Conservation (phyloP, 2,113 vertebrate genomes). For the Columba janthina region DNA sequence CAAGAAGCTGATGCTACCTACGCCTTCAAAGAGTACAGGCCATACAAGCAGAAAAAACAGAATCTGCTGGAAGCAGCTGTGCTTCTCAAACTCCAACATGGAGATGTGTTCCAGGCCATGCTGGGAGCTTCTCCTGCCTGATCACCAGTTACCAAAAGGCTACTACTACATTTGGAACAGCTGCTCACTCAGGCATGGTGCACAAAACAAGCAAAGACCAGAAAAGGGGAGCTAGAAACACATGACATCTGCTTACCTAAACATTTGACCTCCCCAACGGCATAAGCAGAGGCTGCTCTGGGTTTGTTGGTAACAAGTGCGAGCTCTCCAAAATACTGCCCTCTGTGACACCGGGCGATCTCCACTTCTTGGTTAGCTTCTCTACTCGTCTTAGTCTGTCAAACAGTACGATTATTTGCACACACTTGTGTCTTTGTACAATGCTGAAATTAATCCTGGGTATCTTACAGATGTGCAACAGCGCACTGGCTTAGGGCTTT, state of each 20-base stretch:
- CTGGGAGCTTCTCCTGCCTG: neutral
- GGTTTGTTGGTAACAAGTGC: constrained; percentile 98
- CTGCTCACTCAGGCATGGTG: neutral
- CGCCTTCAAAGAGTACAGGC: neutral
- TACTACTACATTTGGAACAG: neutral
- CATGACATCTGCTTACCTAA: constrained; percentile 83
- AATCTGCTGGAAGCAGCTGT: neutral
- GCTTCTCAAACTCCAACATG: neutral
- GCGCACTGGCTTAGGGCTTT: neutral
- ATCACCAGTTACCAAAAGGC: neutral
- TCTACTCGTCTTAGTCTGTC: constrained; percentile 88
- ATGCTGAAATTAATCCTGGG: neutral
- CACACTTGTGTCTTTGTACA: neutral
- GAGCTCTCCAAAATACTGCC: constrained; percentile 98
- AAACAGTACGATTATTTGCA: neutral
- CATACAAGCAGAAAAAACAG: neutral
- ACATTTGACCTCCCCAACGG: constrained; percentile 91
- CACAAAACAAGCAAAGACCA: neutral
- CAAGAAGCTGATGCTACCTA: neutral
- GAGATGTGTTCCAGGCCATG: neutral
- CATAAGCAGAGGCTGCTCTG: constrained; percentile 95
- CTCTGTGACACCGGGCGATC: constrained; percentile 91
- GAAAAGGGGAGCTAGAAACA: neutral
- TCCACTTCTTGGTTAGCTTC: constrained; percentile 93
- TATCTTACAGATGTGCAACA: neutral